These are phyloP conservation scores for Regulus satrapa DNA, from an alignment of 2,113 vertebrate genomes.

Conservation along the genomic window DNA sequence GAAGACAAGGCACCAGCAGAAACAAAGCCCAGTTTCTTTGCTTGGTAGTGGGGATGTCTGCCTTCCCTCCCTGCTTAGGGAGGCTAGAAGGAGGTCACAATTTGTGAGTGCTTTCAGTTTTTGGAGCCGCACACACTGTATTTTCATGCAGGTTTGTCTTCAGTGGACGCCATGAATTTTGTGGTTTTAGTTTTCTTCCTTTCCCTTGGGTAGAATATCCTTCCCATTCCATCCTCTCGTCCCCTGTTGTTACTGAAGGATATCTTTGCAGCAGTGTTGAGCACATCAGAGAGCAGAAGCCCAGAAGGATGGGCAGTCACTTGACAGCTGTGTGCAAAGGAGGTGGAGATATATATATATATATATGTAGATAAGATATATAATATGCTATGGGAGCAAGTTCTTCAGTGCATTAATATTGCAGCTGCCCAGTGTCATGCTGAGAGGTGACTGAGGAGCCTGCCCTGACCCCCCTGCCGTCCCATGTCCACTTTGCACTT, in stretches of 20 bases:
- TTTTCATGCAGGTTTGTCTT: background rate
- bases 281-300: background rate
- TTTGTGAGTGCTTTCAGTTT: background rate
- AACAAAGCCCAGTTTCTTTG: background rate
- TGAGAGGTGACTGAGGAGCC: background rate
- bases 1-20: background rate
- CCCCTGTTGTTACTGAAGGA: background rate
- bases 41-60: background rate
- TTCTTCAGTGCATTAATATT: background rate
- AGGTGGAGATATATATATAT: background rate
- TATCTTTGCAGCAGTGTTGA: background rate
- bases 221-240: background rate
- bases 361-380: background rate
- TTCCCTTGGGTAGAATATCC: background rate
- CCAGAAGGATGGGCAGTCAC: background rate
- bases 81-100: background rate
- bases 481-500: background rate
- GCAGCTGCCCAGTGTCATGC: background rate
- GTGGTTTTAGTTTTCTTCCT: background rate
- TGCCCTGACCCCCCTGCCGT: background rate
- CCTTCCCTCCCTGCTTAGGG: background rate
- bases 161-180: background rate
- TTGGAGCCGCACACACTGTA: background rate
- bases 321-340: background rate
- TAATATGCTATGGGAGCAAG: background rate